Conservation (phyloP, 2,113 vertebrate genomes). For the Myiagra hebetior region DNA sequence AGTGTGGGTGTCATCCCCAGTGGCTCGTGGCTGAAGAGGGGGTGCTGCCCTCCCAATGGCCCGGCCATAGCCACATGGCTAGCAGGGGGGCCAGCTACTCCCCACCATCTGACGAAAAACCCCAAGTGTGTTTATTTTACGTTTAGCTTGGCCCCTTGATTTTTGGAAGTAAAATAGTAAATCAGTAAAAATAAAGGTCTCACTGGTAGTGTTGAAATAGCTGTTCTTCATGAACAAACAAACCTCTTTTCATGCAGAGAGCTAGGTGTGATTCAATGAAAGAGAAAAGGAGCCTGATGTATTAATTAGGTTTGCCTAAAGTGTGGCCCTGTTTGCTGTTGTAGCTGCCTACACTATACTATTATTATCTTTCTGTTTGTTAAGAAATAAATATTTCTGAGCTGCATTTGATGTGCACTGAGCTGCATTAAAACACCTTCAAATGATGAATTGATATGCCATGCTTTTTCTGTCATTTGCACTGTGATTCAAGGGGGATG, state of each 20-base stretch:
- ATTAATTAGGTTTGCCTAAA: neutral
- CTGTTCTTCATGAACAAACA: neutral
- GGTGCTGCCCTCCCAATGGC: fast-evolving
- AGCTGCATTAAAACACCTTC: neutral
- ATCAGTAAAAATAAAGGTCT: neutral
- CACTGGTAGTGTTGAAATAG: neutral
- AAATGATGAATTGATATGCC: neutral
- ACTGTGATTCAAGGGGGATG: neutral
- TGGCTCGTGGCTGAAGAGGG: neutral
- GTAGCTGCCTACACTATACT: neutral
- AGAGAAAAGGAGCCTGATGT: neutral
- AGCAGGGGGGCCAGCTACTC: fast-evolving
- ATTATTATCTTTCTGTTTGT: neutral
- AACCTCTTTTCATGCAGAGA: neutral
- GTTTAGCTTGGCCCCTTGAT: neutral
- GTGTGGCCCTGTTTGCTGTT: neutral
- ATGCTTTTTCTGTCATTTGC: neutral
- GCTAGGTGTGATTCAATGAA: neutral
- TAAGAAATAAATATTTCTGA: neutral
- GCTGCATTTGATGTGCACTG: neutral
- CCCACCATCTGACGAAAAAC: neutral
- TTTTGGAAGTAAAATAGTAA: neutral
- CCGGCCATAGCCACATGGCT: neutral
- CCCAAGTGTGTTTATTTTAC: neutral
- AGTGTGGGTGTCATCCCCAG: fast-evolving